Evolutionary conservation across 2,888 invertebrate species (phyloP).

Genomic region (Trissolcus japonicus): DNA sequence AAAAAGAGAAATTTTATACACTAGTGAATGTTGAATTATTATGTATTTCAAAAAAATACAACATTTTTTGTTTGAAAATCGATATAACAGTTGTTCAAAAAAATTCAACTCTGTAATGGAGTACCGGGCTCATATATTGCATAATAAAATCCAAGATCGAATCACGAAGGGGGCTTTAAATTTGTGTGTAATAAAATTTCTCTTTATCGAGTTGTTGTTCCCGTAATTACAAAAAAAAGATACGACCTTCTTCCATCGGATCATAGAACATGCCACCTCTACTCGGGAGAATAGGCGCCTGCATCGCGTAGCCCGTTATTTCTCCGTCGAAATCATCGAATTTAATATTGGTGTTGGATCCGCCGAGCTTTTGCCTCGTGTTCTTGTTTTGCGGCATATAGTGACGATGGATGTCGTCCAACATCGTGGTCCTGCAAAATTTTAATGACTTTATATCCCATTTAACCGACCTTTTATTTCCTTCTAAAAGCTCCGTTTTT

Average conservation of each 20-base stretch:
- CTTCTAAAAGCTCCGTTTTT: too few species aligned
- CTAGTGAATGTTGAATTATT: too few species aligned
- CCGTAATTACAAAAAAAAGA: conserved; percentile 30
- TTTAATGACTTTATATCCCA: conserved; percentile 2
- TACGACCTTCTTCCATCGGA: conserved; percentile 46
- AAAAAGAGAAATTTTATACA: too few species aligned
- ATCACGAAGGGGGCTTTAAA: not conserved
- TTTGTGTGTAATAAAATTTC: conserved; percentile 13
- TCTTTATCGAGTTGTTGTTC: conserved; percentile 20
- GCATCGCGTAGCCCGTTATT: conserved; percentile 78
- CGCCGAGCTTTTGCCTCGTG: conserved; percentile 67
- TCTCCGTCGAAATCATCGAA: conserved; percentile 81
- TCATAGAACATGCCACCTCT: conserved; percentile 62
- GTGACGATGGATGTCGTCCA: conserved; percentile 84
- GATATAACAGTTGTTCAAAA: too few species aligned
- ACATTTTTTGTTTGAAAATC: too few species aligned
- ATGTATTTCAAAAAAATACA: too few species aligned
- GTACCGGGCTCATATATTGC: not conserved
- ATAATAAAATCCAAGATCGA: not conserved
- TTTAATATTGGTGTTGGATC: conserved; percentile 71
- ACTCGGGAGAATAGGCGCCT: conserved; percentile 66
- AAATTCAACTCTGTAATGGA: too few species aligned
- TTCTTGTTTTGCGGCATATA: conserved; percentile 76
- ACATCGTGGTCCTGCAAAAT: conserved; percentile 81
- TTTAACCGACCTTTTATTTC: not conserved